Conservation (phyloP, 2,113 vertebrate genomes). For the Meleagris gallopavo region DNA sequence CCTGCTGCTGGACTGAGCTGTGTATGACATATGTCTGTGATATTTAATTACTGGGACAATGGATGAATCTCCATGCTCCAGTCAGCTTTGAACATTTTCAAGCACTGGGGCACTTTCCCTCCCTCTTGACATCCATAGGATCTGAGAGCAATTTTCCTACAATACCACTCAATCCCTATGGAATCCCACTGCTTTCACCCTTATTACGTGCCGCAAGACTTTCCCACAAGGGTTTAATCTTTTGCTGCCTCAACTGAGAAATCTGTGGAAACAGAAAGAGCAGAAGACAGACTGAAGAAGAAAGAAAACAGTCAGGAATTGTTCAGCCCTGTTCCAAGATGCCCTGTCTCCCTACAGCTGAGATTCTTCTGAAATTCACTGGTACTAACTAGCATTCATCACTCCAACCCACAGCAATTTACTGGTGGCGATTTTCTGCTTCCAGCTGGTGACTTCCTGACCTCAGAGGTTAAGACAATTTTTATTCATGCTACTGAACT, state of each 20-base stretch:
- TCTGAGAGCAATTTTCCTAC: conserved; percentile 23
- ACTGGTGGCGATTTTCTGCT: conserved; percentile 72
- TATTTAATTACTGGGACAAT: not conserved
- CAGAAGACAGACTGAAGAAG: not conserved
- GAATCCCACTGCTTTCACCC: conserved; percentile 23
- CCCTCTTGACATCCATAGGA: not conserved
- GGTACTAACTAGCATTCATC: conserved; percentile 75
- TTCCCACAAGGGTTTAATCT: conserved; percentile 56
- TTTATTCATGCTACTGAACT: conserved; percentile 75
- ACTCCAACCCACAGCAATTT: conserved; percentile 64
- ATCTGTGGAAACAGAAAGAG: conserved; percentile 50
- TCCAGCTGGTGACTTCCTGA: conserved; percentile 73
- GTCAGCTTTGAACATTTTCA: not conserved
- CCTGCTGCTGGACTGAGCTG: not conserved
- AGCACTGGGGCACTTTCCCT: not conserved
- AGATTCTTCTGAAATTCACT: conserved; percentile 69
- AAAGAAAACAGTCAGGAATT: not conserved
- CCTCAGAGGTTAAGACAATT: conserved; percentile 70
- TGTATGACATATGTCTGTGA: not conserved
- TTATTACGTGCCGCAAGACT: not conserved
- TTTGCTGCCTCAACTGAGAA: conserved; percentile 46
- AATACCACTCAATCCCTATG: not conserved
- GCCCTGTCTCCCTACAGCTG: conserved; percentile 49
- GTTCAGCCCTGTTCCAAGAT: conserved; percentile 40
- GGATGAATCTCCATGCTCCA: not conserved